A percentile compares a stretch with the other conserved stretches of the same genome.
Evolutionary conservation across 1,140 invertebrate genomes (phyloP).

Genomic region (Achroia grisella): DNA sequence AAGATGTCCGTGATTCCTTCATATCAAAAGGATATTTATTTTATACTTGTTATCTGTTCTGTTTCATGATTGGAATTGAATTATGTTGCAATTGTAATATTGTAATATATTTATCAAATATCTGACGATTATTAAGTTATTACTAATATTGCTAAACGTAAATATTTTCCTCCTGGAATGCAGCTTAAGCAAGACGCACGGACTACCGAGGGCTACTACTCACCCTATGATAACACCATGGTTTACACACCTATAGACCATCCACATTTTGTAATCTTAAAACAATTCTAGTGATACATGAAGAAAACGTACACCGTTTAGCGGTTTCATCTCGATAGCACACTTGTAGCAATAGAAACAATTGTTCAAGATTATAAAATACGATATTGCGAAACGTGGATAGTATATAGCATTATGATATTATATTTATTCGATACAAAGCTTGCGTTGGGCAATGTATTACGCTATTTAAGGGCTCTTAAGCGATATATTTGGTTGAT

Average conservation of each 20-base stretch:
- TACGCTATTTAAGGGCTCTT: conserved; percentile 23
- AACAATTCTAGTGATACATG: too few relatives aligned
- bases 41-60: too few relatives aligned
- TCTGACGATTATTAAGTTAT: conserved; percentile 1
- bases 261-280: background rate
- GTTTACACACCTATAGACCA: conserved; percentile 14
- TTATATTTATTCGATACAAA: conserved; percentile 17
- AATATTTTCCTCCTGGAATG: conserved; percentile 46
- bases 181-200: conserved; percentile 59
- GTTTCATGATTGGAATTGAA: too few relatives aligned
- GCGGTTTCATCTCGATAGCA: too few relatives aligned
- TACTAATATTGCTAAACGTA: conserved; percentile 18
- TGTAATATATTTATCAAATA: too few relatives aligned
- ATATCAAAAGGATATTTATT: too few relatives aligned
- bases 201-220: conserved; percentile 34
- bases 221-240: conserved; percentile 26
- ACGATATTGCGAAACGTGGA: conserved; percentile 4
- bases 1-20: too few relatives aligned
- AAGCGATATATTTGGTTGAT: conserved; percentile 33
- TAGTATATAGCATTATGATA: conserved; percentile 25
- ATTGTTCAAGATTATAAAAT: too few relatives aligned
- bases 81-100: too few relatives aligned
- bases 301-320: too few relatives aligned
- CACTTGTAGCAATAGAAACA: too few relatives aligned
- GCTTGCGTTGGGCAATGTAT: conserved; percentile 36